These are phyloP conservation scores for Lithobates pipiens DNA, from an alignment of 2,797 vertebrate genomes.

Conservation along the genomic window DNA sequence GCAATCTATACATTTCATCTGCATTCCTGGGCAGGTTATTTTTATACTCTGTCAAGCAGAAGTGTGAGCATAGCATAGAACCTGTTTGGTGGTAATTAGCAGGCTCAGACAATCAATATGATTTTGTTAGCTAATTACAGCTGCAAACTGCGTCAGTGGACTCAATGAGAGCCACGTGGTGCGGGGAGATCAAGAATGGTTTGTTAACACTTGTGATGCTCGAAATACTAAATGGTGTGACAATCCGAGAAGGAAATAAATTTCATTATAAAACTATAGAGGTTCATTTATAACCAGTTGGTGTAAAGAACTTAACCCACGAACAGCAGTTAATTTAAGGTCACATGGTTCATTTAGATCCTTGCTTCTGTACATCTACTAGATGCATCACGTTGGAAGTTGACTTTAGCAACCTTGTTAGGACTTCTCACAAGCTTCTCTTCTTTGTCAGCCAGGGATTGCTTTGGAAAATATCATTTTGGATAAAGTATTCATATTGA, in stretches of 20 bases:
- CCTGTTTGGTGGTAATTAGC: conserved; percentile 58
- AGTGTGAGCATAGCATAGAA: conserved; percentile 48
- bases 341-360: too few relatives aligned
- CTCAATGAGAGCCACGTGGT: conserved; percentile 30
- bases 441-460: too few relatives aligned
- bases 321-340: too few relatives aligned
- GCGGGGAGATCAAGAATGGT: background rate
- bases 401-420: too few relatives aligned
- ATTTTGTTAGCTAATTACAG: conserved; percentile 58
- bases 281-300: too few relatives aligned
- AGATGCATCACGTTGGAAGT: too few relatives aligned
- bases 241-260: background rate
- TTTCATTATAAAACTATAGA: too few relatives aligned
- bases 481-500: too few relatives aligned
- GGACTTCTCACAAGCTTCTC: too few relatives aligned
- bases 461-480: too few relatives aligned
- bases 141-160: conserved; percentile 56
- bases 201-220: conserved; percentile 16
- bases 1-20: conserved; percentile 31
- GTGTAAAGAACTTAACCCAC: too few relatives aligned
- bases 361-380: too few relatives aligned
- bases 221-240: background rate
- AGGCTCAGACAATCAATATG: conserved; percentile 55
- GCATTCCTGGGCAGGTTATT: conserved; percentile 31
- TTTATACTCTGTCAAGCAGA: conserved; percentile 37